Percentiles rank a stretch among this genome's conserved stretches.
Conservation (phyloP, 2,797 vertebrate species). For the Platyrinchus mystaceus region DNA sequence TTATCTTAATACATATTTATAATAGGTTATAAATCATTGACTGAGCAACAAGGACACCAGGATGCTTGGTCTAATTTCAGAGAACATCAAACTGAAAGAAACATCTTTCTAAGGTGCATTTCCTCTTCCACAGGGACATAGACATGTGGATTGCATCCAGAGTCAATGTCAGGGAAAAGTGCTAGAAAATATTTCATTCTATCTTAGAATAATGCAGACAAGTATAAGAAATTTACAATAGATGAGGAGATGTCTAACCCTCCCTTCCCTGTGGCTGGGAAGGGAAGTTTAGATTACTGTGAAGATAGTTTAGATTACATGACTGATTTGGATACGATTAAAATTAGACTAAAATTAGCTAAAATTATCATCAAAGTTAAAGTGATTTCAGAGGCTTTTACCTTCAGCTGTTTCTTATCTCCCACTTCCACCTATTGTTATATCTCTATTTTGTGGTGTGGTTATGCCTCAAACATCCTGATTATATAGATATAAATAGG, state of each 20-base stretch:
- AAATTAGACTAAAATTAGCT: neutral
- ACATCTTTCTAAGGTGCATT: neutral
- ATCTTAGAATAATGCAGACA: neutral
- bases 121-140: neutral
- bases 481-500: neutral
- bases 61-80: neutral
- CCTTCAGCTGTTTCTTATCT: neutral
- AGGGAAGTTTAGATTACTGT: no score
- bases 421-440: neutral
- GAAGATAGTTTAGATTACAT: neutral
- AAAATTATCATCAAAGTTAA: neutral
- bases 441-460: neutral
- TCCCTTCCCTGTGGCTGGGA: neutral
- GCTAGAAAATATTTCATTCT: neutral
- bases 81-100: neutral
- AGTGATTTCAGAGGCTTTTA: neutral
- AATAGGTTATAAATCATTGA: neutral
- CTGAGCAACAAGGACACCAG: neutral
- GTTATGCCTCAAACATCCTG: neutral
- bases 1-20: neutral
- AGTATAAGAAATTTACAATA: neutral
- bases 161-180: neutral
- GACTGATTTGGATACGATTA: neutral
- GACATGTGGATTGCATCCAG: neutral
- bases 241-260: neutral